Base-by-base conservation (phyloP, 2,797 vertebrate genomes). In the Enteromius viviparus region DNA sequence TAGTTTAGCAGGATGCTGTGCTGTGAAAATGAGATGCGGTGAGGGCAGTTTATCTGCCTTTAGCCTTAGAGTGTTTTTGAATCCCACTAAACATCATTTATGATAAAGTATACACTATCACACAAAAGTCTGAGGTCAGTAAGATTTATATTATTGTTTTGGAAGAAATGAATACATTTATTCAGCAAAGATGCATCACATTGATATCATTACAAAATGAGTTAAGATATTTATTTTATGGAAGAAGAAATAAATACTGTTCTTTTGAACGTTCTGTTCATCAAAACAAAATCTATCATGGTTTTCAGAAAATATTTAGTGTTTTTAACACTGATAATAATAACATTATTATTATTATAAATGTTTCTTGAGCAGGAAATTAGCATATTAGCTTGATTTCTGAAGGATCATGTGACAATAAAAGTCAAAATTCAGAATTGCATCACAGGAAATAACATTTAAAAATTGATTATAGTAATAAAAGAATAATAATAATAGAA, bases 1-100 rank as follows among this genome's bases (percentile, higher is more conserved):
- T 45, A 19, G 10, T 47, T 77, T 64, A 64, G 15, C 40, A 64
- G 55, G 37, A 64, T 29, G 76, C n/a, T 77, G 47, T 64, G 23
- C 42, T 49, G 40, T 64, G 47, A 45, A 10, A 21, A 70, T 15
- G n/a, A 40, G 21, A 75, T 74, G 17, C 29, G n/a, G 11, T 17
- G 11, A 76, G 51, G 34, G 21, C 11, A 0, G 51, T 21, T 53
- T 53, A 53, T 2, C 51, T 21, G 19, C 17, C 3, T 10, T 55
- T 55, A 55, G 23, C 58, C 10, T 60, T 6, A 26, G 17, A 9
- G 14, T 17, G 29, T 34, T 34, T 65, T 29, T 5, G 9, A 12
- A 62, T 14, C n/a, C 14, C 12, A 26, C 11, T 26, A 26, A 2
- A 60, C 10, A 26, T 23, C 4, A 60, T 5, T 60, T 60, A 23